Conservation (phyloP, 2,797 vertebrate genomes). For the Siniperca obscura region DNA sequence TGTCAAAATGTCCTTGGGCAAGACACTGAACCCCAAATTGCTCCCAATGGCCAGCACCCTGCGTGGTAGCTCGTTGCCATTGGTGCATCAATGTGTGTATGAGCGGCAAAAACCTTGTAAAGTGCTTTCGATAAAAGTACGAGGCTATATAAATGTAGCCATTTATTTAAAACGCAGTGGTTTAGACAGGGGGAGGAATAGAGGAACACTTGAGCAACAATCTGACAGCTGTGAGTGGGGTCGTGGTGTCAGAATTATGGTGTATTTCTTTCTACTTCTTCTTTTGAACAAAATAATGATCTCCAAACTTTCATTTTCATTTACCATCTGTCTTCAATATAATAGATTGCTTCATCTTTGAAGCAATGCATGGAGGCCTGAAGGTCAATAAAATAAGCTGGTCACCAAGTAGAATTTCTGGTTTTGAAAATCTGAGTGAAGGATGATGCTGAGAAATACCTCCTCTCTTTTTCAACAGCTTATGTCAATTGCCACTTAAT, state of each 20-base stretch:
- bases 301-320: not conserved
- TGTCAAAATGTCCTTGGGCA: too few relatives aligned
- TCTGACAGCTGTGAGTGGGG: not conserved
- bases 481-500: not conserved
- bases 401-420: not conserved
- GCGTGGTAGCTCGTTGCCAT: too few relatives aligned
- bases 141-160: too few relatives aligned
- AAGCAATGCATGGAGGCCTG: not conserved
- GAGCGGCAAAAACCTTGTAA: too few relatives aligned
- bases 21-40: too few relatives aligned
- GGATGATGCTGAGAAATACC: not conserved
- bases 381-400: not conserved
- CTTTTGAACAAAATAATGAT: not conserved
- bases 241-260: not conserved
- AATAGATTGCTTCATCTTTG: not conserved
- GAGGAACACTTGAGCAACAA: not conserved
- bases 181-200: not conserved
- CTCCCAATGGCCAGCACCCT: too few relatives aligned
- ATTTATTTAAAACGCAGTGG: not conserved
- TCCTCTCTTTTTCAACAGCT: not conserved
- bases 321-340: not conserved
- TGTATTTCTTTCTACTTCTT: not conserved
- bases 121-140: too few relatives aligned
- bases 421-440: not conserved
- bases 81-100: too few relatives aligned